Conservation (phyloP, 92 coral and sea anemone species). For the Galaxea fascicularis region DNA sequence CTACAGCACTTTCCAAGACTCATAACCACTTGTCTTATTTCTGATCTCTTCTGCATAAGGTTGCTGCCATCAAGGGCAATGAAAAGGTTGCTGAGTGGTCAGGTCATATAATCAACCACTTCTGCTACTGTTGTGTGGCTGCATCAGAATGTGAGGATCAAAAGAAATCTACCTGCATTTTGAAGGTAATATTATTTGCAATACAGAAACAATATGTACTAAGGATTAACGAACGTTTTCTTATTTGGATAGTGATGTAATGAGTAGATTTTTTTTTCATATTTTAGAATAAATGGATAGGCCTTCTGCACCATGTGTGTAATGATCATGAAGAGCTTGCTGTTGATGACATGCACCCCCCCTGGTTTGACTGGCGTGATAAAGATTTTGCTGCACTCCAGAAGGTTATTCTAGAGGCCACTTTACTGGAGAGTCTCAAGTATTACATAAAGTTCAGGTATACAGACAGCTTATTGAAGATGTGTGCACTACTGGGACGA, state of each 20-base stretch:
- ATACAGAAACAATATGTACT: too few species aligned
- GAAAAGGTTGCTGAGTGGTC: not conserved
- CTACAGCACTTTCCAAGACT: too few species aligned
- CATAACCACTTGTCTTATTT: too few species aligned
- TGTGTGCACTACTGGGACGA: too few species aligned
- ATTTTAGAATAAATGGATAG: constrained; percentile 40
- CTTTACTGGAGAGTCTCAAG: constrained; percentile 48
- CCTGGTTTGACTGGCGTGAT: constrained; percentile 54
- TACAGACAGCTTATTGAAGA: too few species aligned
- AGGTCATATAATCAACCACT: not conserved
- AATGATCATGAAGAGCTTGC: constrained; percentile 42
- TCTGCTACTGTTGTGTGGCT: constrained; percentile 56
- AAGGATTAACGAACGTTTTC: too few species aligned
- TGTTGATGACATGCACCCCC: constrained; percentile 5
- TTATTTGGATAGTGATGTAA: too few species aligned
- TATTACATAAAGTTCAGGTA: constrained; percentile 57
- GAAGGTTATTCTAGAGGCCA: constrained; percentile 36
- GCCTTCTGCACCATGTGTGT: constrained; percentile 43
- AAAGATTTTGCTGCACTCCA: constrained; percentile 48
- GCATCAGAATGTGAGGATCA: constrained; percentile 22
- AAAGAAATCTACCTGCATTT: not conserved
- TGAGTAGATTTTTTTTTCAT: not conserved
- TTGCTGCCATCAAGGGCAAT: constrained; percentile 49
- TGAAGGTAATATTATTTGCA: constrained; percentile 28
- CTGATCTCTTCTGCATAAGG: too few species aligned